Evolutionary conservation across 2,888 invertebrate genomes (phyloP).

Genomic region (Himalopsyche kuldschensis): DNA sequence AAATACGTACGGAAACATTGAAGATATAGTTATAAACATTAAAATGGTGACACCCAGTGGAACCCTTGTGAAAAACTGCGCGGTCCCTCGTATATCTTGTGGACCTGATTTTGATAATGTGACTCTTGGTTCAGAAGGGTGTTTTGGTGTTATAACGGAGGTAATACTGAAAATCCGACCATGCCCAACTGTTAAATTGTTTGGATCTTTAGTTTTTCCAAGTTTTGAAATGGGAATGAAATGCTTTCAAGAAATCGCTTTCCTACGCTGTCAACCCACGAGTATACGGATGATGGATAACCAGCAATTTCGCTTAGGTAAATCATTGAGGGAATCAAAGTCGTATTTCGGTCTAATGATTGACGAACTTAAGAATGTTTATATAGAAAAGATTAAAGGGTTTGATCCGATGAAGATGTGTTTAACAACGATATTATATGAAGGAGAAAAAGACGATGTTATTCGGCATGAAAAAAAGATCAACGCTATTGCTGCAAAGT

Average conservation of each 20-base stretch:
- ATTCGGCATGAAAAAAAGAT: slow-evolving; percentile 74
- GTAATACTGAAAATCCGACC: slow-evolving; percentile 88
- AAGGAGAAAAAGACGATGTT: slow-evolving; percentile 77
- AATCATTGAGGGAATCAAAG: slow-evolving; percentile 67
- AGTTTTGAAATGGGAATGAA: slow-evolving; percentile 87
- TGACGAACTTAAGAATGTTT: slow-evolving; percentile 82
- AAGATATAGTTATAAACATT: slow-evolving; percentile 88
- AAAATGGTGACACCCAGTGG: slow-evolving; percentile 85
- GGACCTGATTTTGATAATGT: slow-evolving; percentile 95
- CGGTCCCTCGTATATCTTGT: slow-evolving; percentile 87
- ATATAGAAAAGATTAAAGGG: slow-evolving; percentile 85
- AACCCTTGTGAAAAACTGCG: slow-evolving; percentile 79
- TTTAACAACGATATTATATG: slow-evolving; percentile 92
- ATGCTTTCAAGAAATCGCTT: slow-evolving; percentile 85
- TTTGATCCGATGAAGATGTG: slow-evolving; percentile 79
- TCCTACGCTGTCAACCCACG: slow-evolving; percentile 88
- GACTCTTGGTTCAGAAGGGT: slow-evolving; percentile 93
- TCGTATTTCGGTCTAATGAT: slow-evolving; percentile 68
- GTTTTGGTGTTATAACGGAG: slow-evolving; percentile 93
- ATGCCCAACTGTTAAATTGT: slow-evolving; percentile 79
- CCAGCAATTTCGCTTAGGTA: slow-evolving; percentile 94
- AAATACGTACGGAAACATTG: slow-evolving; percentile 96
- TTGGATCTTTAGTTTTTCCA: slow-evolving; percentile 94
- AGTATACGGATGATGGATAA: slow-evolving; percentile 97
- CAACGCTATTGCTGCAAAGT: slow-evolving; percentile 74